phyloP scores from a whole-genome alignment of 2,888 invertebrate genomes.

The Meteorus cinctellus region DNA sequence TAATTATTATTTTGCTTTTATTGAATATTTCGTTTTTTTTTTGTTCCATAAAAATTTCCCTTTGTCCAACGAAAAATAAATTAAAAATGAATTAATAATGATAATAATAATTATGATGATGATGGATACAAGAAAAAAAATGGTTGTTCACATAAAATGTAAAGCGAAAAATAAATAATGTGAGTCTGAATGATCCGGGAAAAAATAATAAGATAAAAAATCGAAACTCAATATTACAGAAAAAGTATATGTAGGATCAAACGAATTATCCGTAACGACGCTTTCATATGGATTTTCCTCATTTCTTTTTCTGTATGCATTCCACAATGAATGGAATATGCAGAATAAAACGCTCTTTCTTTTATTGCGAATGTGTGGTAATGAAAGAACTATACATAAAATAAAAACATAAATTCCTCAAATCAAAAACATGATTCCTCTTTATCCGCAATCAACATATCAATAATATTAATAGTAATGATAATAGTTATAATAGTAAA shows the following conservation, averaged over 20 bases:
- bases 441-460: constrained; percentile 11
- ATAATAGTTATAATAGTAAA: too few relatives aligned
- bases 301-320: neutral
- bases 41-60: too few relatives aligned
- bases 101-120: too few relatives aligned
- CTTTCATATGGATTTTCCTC: too few relatives aligned
- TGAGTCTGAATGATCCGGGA: too few relatives aligned
- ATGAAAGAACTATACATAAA: constrained; percentile 21
- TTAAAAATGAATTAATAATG: neutral
- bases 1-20: constrained; percentile 24
- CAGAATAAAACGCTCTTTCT: neutral
- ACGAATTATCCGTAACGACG: too few relatives aligned
- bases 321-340: neutral
- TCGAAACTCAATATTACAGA: too few relatives aligned
- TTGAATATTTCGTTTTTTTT: neutral
- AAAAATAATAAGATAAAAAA: too few relatives aligned
- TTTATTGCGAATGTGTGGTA: neutral
- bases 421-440: neutral
- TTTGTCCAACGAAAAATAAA: neutral
- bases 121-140: too few relatives aligned
- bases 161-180: too few relatives aligned
- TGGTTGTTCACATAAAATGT: too few relatives aligned
- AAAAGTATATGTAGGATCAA: too few relatives aligned
- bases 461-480: neutral
- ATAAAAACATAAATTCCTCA: constrained; percentile 18